These are phyloP conservation scores for Margarornis squamiger DNA, from an alignment of 2,797 vertebrate genomes.

Conservation along the genomic window DNA sequence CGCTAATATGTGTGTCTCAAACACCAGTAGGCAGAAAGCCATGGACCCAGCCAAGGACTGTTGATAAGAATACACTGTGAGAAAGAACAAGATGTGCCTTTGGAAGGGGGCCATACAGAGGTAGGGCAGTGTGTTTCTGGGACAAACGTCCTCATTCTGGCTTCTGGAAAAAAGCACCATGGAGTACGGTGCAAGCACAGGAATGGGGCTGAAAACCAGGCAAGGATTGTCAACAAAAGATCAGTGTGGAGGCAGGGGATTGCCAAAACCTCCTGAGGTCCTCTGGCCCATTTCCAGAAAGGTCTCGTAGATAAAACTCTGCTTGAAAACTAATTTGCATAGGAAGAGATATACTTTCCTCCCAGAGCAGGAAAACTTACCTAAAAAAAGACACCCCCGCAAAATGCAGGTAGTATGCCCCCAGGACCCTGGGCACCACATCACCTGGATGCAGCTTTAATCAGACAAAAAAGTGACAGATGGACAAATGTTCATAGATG, in stretches of 20 bases:
- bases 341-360: neutral
- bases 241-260: fast-evolving
- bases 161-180: neutral
- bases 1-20: neutral
- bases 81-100: neutral
- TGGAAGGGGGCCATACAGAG: neutral
- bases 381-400: neutral
- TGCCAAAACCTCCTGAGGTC: neutral
- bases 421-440: neutral
- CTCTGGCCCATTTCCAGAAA: neutral
- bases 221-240: neutral
- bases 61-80: neutral
- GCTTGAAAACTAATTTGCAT: neutral
- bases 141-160: neutral
- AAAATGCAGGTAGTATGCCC: neutral
- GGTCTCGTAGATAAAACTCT: neutral
- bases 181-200: too few relatives aligned
- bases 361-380: neutral
- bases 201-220: neutral
- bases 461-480: neutral
- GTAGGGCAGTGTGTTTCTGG: neutral
- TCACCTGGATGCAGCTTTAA: neutral
- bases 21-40: neutral
- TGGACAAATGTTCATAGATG: neutral
- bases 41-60: neutral